Base-by-base conservation (phyloP, 2,113 vertebrate genomes). In the Trachemys scripta region DNA sequence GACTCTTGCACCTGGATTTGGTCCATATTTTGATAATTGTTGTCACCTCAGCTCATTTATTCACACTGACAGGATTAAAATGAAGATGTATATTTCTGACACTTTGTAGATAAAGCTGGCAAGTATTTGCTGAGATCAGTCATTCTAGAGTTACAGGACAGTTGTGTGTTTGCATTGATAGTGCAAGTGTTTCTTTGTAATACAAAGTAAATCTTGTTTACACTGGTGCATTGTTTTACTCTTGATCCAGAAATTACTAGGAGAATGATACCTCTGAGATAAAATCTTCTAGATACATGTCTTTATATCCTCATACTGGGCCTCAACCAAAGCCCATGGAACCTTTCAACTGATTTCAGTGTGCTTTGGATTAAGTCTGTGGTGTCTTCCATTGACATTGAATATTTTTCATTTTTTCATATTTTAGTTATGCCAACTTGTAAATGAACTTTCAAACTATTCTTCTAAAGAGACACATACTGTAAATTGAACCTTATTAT, bases 381-480 rank as follows among this genome's bases (percentile, higher is more conserved):
- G 29, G 29, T 62, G 29, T n/a, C n/a, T 42, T 76, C 22, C 38
- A 76, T 83, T 14, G 10, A 0, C 5, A 4, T 0, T 2, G 50
- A 27, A 2, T 29, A 6, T 75, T 8, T 25, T 84, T 45, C n/a
- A 6, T 47, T 5, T 45, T 22, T 38, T 38, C 31, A 38, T 10
- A n/a, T 75, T 42, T 80, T 83, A 87, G 31, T 19, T 75, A 13
- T 35, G 24, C 42, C 24, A 76, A 76, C 38, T 76, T 47, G 75
- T 45, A 47, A 76, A 25, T 27, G 75, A 38, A 80, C 76, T 90
- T 89, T 47, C 31, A 59, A 79, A 6, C 17, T 84, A 24, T 13
- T 53, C 3, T 42, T 89, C n/a, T 16, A n/a, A n/a, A 59, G 31
- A 78, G 13, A 79, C 27, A 22, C 56, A 38, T 87, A 38, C 22